Evolutionary conservation across 2,888 invertebrate genomes (phyloP).

Genomic region (Erebia ligea): DNA sequence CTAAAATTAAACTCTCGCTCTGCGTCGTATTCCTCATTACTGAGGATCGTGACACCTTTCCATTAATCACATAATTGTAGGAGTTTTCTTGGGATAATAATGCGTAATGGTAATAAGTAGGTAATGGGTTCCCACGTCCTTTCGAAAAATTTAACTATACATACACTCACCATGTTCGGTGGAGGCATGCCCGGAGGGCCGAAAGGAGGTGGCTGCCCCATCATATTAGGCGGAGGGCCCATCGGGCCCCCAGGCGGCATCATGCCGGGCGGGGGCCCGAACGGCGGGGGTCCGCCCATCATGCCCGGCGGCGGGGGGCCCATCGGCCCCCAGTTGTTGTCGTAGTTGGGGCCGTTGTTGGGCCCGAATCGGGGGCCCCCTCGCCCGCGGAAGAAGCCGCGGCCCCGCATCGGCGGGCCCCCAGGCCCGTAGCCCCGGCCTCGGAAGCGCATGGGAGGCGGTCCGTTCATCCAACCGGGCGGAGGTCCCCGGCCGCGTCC

Average conservation of each 20-base stretch:
- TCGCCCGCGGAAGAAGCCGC: slow-evolving; percentile 79
- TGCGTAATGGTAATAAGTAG: no score
- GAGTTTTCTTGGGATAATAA: no score
- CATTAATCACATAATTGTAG: no score
- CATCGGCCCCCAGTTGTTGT: slow-evolving; percentile 88
- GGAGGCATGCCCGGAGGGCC: slow-evolving; percentile 80
- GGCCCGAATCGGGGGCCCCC: slow-evolving; percentile 78
- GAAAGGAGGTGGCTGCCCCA: slow-evolving; percentile 81
- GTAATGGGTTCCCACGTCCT: no score
- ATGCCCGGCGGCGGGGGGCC: slow-evolving; percentile 83
- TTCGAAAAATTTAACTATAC: no score
- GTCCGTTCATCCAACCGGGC: slow-evolving; percentile 77
- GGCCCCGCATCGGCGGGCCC: slow-evolving; percentile 81
- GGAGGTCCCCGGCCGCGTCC: slow-evolving; percentile 66
- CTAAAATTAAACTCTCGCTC: not conserved
- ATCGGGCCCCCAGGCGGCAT: slow-evolving; percentile 84
- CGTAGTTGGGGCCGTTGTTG: slow-evolving; percentile 76
- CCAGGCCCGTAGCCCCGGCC: slow-evolving; percentile 87
- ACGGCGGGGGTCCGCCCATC: slow-evolving; percentile 76
- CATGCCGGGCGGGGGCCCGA: slow-evolving; percentile 80
- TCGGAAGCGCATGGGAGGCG: slow-evolving; percentile 86
- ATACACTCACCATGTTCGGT: slow-evolving; percentile 82
- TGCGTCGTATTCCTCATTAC: no score
- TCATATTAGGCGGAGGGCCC: slow-evolving; percentile 82
- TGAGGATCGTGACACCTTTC: no score